A percentile compares a stretch with the other conserved stretches of the same genome.
Conservation (phyloP, 2,888 invertebrate genomes). For the Suillia variegata region DNA sequence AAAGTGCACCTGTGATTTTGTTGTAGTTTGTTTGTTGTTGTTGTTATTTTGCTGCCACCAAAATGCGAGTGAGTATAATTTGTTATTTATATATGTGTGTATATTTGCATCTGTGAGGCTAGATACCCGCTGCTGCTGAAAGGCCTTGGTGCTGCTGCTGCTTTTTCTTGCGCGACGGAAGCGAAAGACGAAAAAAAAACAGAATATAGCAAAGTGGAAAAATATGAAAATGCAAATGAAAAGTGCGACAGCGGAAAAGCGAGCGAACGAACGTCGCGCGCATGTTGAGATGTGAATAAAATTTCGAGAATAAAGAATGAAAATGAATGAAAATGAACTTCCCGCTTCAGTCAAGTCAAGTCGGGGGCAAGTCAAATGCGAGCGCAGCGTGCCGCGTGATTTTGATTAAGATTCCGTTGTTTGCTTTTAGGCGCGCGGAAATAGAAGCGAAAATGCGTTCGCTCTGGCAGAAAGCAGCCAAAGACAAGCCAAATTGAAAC, state of each 20-base stretch:
- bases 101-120: neutral
- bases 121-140: too few species aligned
- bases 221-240: neutral
- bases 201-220: too few species aligned
- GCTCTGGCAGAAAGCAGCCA: too few species aligned
- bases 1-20: neutral
- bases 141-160: neutral
- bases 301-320: neutral
- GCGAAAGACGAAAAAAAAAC: too few species aligned
- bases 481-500: too few species aligned
- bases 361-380: too few species aligned
- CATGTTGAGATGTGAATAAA: neutral
- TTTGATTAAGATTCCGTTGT: constrained; percentile 42
- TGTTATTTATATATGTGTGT: constrained; percentile 38
- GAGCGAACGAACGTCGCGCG: too few species aligned
- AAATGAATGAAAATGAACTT: constrained; percentile 3
- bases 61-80: neutral
- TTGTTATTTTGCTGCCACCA: too few species aligned
- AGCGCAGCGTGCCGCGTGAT: constrained; percentile 45
- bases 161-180: neutral
- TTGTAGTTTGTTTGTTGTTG: too few species aligned
- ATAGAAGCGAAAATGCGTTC: neutral
- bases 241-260: neutral
- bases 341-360: too few species aligned
- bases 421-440: constrained; percentile 21